Base-by-base conservation (phyloP, 53 echinoderm and acorn worm species). In the Echinometra lucunter region DNA sequence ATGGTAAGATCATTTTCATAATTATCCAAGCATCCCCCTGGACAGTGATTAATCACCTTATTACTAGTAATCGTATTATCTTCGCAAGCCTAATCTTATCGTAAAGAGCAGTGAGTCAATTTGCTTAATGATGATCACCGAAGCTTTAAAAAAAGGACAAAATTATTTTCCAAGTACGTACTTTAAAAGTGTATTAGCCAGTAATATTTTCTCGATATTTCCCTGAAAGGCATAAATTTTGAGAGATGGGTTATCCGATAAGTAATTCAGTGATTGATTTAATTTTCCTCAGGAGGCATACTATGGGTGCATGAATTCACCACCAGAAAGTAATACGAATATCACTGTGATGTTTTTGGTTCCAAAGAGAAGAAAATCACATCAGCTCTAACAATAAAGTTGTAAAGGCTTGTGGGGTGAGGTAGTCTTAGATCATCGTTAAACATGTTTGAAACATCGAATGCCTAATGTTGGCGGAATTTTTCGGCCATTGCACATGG, bases 61-160 rank as follows among this genome's bases (percentile, higher is more conserved):
- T 85, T 85, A 85, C 7, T 1, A 49, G 3, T 85, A 85, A 85
- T 85, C 53, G 30, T 5, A 85, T 85, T 85, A 85, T 85, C 85
- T 85, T 85, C 30, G 49, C 49, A n/a, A 28, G 49, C 49, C 47
- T 49, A 85, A 85, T 85, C 8, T 53, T 12, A 85, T 85, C 49
- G 49, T n/a, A n/a, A 47, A 85, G 47, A 85, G 9, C 21, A 85
- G 47, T 49, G 30, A 11, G 44, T 40, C 25, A 44, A 49, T n/a
- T 85, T 85, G 49, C n/a, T 44, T 49, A 85, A 47, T 85, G 49
- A 49, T 85, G 28, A 45, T 49, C n/a, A 8, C 15, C n/a, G 49
- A 85, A 38, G 11, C 18, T 75, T 38, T 42, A 75, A 75, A 32
- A 11, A 69, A 2, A 69, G n/a, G 28, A 69, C 69, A 69, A 3